These are phyloP conservation scores for Zaprionus inermis DNA, from an alignment of 1,140 invertebrate species.

Conservation along the genomic window DNA sequence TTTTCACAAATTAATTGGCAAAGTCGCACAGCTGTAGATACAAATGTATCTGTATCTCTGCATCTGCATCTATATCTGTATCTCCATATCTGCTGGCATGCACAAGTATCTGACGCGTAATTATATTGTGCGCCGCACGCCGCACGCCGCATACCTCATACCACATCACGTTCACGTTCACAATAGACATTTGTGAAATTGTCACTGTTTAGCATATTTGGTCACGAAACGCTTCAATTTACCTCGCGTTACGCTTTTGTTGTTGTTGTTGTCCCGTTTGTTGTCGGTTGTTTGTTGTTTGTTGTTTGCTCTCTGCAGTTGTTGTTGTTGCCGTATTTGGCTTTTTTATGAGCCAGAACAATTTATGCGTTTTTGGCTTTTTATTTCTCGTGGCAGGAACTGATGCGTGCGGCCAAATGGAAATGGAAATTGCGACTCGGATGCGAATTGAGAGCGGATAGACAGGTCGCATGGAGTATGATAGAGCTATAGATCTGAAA, in stretches of 20 bases:
- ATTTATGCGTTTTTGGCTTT: constrained; percentile 71
- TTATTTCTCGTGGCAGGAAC: constrained; percentile 47
- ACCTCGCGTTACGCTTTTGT: constrained; percentile 52
- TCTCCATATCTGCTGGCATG: constrained; percentile 27
- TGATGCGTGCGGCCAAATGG: constrained; percentile 40
- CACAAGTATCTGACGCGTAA: constrained; percentile 66
- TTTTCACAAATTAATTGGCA: constrained; percentile 82
- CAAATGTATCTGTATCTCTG: constrained; percentile 57
- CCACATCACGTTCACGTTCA: constrained; percentile 24
- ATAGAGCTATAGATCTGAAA: neutral
- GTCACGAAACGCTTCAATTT: constrained; percentile 72
- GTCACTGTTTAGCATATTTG: constrained; percentile 82
- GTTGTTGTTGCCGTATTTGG: constrained; percentile 29
- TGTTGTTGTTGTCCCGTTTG: constrained; percentile 12
- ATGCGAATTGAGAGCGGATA: constrained; percentile 16
- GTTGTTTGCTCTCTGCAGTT: too few species aligned
- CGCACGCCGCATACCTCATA: neutral
- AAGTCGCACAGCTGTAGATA: constrained; percentile 57
- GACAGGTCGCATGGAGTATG: neutral
- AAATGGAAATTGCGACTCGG: constrained; percentile 18
- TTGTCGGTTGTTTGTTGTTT: constrained; percentile 11
- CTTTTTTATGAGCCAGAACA: constrained; percentile 77
- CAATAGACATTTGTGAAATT: constrained; percentile 82
- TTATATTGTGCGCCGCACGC: constrained; percentile 54
- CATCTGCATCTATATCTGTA: neutral